Conservation (phyloP, 2,888 invertebrate genomes). For the Eupithecia subfuscata region DNA sequence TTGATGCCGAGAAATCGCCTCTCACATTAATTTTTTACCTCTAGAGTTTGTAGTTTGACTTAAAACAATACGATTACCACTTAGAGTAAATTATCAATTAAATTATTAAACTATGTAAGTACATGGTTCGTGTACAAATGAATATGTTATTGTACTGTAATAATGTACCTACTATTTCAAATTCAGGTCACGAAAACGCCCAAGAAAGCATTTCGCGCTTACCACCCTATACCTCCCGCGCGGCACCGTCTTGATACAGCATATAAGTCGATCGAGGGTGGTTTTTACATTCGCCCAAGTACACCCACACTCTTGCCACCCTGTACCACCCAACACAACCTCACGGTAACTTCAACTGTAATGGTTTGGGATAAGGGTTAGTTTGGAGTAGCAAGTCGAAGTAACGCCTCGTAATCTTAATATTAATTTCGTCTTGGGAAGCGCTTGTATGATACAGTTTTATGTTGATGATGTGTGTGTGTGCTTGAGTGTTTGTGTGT, state of each 20-base stretch:
- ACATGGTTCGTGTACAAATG: not conserved
- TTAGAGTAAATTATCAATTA: not conserved
- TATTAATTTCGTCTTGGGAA: slow-evolving; percentile 80
- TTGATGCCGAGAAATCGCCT: too few species aligned
- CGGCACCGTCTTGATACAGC: slow-evolving; percentile 79
- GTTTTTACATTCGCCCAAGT: slow-evolving; percentile 82
- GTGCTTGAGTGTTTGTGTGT: slow-evolving; percentile 56
- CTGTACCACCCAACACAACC: slow-evolving; percentile 32
- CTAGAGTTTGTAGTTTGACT: too few species aligned
- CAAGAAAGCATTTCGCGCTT: slow-evolving; percentile 41
- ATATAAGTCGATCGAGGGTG: slow-evolving; percentile 84
- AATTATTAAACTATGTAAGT: not conserved
- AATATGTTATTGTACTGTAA: not conserved
- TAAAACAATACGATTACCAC: not conserved
- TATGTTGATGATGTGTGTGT: slow-evolving; percentile 60
- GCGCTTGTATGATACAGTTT: slow-evolving; percentile 76
- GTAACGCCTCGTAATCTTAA: slow-evolving; percentile 70
- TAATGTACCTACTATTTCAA: not conserved
- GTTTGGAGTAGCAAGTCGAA: slow-evolving; percentile 20
- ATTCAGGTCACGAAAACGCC: slow-evolving; percentile 18
- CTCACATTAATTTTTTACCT: too few species aligned
- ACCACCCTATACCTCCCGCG: slow-evolving; percentile 45
- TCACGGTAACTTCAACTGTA: slow-evolving; percentile 43
- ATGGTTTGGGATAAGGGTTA: not conserved
- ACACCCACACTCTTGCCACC: slow-evolving; percentile 63